phyloP scores from a whole-genome alignment of 2,113 vertebrate genomes.

The Cryptotis parvus region DNA sequence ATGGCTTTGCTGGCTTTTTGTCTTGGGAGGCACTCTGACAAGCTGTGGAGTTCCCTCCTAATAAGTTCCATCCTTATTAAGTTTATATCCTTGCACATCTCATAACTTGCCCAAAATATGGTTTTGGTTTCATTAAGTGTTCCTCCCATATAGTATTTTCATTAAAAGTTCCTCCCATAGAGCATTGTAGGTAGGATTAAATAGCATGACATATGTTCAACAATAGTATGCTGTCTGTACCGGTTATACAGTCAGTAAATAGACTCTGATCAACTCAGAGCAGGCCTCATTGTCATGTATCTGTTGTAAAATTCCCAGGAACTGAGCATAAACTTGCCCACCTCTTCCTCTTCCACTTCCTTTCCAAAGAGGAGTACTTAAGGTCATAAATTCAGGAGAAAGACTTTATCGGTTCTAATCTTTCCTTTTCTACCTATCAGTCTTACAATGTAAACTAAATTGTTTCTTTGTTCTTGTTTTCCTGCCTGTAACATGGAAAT shows the following conservation, averaged over 20 bases:
- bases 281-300: not conserved
- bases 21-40: too few species aligned
- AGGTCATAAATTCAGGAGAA: not conserved
- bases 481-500: too few species aligned
- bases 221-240: not conserved
- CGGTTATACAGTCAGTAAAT: not conserved
- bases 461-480: conserved; percentile 1
- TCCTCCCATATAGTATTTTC: too few species aligned
- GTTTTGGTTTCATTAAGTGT: conserved; percentile 15
- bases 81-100: not conserved
- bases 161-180: not conserved
- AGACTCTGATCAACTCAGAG: not conserved
- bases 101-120: not conserved
- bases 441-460: not conserved
- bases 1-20: too few species aligned
- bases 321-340: not conserved
- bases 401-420: too few species aligned
- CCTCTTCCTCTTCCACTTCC: conserved; percentile 17
- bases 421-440: too few species aligned
- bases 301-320: not conserved
- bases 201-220: not conserved
- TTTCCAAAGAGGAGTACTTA: not conserved
- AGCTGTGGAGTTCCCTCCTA: too few species aligned
- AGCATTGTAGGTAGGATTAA: not conserved
- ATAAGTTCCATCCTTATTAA: not conserved